Evolutionary conservation across 2,113 vertebrate species (phyloP), one percentile per base, ranked within the genome.

Genomic region (Myodes glareolus): DNA sequence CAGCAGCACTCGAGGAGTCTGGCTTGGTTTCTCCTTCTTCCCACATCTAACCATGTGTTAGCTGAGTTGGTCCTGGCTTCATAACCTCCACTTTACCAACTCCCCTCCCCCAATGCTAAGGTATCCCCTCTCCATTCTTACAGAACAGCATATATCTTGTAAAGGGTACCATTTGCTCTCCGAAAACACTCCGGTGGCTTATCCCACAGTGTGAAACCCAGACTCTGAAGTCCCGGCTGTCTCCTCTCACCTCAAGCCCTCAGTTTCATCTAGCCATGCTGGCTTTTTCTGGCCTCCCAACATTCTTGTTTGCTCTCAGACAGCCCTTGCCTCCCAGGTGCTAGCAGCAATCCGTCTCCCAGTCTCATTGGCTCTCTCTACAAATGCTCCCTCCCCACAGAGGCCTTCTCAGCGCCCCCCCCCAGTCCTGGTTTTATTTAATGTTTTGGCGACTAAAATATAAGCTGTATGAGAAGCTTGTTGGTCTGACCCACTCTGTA

Each of bases 61-160:
- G 50, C 31, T 45, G 14, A 0, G n/a, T 2, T 82, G 55, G 9
- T 73, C 42, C 16, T n/a, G 27, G n/a, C 50, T 90, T 77, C 33
- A 0, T 13, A 8, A 39, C 65, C 25, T 4, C 33, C 45, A 5
- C 1, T 29, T 47, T 21, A 16, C 33, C 21, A 8, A 0, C 77
- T 29, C 47, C 13, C 5, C 21, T 11, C 8, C 75, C 16, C 19
- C 75, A 31, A 10, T 0, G 1, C 39, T 76, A 42, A 52, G 12
- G 42, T 10, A 1, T 52, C 12, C n/a, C 33, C 55, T 88, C 63
- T 16, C 72, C 21, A 19, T 47, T 88, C 68, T 55, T 94, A 61
- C 1, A 14, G 55, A n/a, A 47, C 42, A 8, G 29, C 19, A 3
- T 3, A 6, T 17, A 11, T 55, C 77, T 61, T 90, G 47, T n/a